These are phyloP conservation scores for Tenthredo scrophulariae DNA, from an alignment of 2,888 invertebrate species.

Conservation along the genomic window DNA sequence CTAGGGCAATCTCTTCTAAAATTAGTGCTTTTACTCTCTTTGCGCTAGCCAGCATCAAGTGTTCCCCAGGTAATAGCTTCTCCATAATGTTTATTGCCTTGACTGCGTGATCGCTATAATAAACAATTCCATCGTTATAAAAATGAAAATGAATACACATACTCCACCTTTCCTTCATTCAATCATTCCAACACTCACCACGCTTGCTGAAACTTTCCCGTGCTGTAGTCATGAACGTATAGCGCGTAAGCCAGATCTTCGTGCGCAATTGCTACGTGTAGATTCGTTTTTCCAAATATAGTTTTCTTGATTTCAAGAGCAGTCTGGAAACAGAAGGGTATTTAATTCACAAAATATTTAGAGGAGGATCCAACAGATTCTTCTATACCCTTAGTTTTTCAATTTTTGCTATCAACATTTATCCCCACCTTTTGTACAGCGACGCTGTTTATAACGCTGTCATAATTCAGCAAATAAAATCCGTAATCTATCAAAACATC, in stretches of 20 bases:
- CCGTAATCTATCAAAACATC: constrained; percentile 94
- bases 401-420: constrained; percentile 1
- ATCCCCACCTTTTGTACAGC: constrained; percentile 86
- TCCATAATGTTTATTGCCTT: constrained; percentile 91
- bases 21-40: constrained; percentile 95
- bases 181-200: constrained; percentile 78
- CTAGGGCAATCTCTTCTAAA: constrained; percentile 95
- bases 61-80: constrained; percentile 89
- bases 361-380: neutral
- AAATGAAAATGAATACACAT: constrained; percentile 28
- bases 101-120: constrained; percentile 87
- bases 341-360: constrained; percentile 46
- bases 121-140: neutral
- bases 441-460: constrained; percentile 92
- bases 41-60: constrained; percentile 92
- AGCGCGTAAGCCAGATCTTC: constrained; percentile 96
- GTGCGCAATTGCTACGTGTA: constrained; percentile 93
- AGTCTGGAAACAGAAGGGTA: constrained; percentile 78
- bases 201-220: constrained; percentile 91
- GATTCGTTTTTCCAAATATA: constrained; percentile 91
- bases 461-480: constrained; percentile 93
- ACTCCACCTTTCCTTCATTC: neutral
- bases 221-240: constrained; percentile 95
- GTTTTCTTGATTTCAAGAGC: constrained; percentile 87
- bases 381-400: neutral